Conservation (phyloP, 2,797 vertebrate genomes). For the Hippopotamyrus pictus region DNA sequence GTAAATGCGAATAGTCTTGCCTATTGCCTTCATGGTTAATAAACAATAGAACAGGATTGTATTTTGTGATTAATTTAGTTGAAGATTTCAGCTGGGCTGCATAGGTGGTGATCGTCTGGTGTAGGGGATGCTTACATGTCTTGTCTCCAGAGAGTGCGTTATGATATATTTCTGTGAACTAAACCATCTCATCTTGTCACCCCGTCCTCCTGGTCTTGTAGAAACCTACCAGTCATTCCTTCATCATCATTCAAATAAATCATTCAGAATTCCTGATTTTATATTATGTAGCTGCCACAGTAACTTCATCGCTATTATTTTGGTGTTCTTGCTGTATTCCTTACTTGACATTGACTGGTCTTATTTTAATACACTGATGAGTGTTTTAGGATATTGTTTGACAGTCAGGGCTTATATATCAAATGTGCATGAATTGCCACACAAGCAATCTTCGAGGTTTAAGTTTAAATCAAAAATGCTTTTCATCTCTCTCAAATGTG, state of each 20-base stretch:
- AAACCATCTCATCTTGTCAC: background rate
- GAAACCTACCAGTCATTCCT: background rate
- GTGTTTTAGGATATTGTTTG: background rate
- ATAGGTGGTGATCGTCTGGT: background rate
- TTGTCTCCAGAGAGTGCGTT: background rate
- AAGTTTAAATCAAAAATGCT: background rate
- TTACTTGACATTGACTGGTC: background rate
- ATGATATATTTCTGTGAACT: background rate
- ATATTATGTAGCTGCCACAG: background rate
- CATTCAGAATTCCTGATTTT: background rate
- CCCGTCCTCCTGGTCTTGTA: background rate
- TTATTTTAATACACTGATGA: background rate
- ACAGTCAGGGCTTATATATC: background rate
- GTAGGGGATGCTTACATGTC: background rate
- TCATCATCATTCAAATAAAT: background rate
- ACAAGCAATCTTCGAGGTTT: background rate
- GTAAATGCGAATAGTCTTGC: background rate
- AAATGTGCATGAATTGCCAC: background rate
- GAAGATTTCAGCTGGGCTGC: background rate
- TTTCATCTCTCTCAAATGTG: background rate
- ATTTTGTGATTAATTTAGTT: background rate
- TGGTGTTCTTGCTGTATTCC: background rate
- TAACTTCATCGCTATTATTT: background rate
- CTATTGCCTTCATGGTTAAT: background rate
- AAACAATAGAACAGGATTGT: background rate